A percentile compares a stretch with the other conserved stretches of the same genome.
phyloP scores from a whole-genome alignment of 2,888 invertebrate genomes.

The Eumacrocentrus americanus region DNA sequence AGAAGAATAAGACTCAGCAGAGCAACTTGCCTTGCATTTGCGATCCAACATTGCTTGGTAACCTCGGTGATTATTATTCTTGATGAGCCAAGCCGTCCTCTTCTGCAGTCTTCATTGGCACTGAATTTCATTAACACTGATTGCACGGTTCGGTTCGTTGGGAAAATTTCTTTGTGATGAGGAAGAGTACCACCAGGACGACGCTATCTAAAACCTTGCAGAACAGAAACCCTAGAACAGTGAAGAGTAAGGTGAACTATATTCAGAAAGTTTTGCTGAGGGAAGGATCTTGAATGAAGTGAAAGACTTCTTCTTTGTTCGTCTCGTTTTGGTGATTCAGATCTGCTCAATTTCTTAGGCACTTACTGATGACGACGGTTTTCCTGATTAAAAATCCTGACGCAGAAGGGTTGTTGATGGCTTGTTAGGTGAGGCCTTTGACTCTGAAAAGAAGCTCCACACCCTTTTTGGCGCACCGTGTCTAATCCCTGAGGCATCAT shows the following conservation, averaged over 20 bases:
- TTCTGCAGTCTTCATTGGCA: constrained; percentile 19
- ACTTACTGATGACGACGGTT: too few relatives aligned
- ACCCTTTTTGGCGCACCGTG: constrained; percentile 23
- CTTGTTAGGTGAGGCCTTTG: too few relatives aligned
- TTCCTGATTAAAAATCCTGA: too few relatives aligned
- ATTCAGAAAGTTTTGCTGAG: too few relatives aligned
- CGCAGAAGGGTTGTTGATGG: too few relatives aligned
- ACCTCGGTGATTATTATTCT: constrained; percentile 32
- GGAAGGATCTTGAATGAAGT: too few relatives aligned
- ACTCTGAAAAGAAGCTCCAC: constrained; percentile 4
- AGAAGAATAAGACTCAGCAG: constrained; percentile 6
- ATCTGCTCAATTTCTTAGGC: too few relatives aligned
- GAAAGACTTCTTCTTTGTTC: too few relatives aligned
- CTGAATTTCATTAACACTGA: constrained; percentile 36
- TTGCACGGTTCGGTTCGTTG: constrained; percentile 36
- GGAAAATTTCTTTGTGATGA: constrained; percentile 29
- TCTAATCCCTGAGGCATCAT: constrained; percentile 32
- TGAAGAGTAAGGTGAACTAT: too few relatives aligned
- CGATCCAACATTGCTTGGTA: constrained; percentile 3
- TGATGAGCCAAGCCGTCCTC: constrained; percentile 28
- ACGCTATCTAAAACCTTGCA: background rate
- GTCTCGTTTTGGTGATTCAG: too few relatives aligned
- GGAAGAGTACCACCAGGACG: constrained; percentile 5
- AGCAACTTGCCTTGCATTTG: constrained; percentile 17
- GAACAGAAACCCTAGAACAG: too few relatives aligned